Conservation (phyloP, 2,888 invertebrate genomes). For the Nomada flava region DNA sequence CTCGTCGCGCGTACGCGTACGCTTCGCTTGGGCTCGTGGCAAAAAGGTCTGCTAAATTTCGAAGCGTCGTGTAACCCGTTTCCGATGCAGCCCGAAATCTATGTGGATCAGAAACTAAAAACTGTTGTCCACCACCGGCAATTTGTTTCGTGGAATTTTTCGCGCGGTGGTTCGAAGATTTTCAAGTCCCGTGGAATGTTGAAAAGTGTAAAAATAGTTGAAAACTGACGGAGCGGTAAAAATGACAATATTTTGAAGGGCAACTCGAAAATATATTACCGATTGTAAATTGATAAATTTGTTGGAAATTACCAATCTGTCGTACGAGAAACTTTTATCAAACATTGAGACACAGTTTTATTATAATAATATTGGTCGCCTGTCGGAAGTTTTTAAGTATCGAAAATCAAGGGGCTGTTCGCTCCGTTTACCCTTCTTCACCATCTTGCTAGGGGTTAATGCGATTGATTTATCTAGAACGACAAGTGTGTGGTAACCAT, state of each 20-base stretch:
- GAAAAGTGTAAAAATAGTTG: background rate
- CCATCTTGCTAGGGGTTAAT: constrained; percentile 21
- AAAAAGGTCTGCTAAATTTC: constrained; percentile 36
- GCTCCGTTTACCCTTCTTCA: constrained; percentile 36
- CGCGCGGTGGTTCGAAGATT: no score
- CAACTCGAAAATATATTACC: no score
- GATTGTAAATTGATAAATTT: no score
- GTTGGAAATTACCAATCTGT: no score
- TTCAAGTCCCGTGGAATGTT: no score
- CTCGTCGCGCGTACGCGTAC: constrained; percentile 9
- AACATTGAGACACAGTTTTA: background rate
- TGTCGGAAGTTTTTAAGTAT: constrained; percentile 23
- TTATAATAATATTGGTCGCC: background rate
- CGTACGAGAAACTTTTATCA: no score
- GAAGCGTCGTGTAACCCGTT: constrained; percentile 5
- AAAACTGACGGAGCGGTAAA: background rate
- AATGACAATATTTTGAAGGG: no score
- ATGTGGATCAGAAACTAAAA: constrained; percentile 14
- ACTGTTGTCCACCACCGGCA: background rate
- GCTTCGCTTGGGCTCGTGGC: background rate
- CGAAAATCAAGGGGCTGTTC: constrained; percentile 24
- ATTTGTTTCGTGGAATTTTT: no score
- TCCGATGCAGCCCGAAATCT: constrained; percentile 40
- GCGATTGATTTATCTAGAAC: constrained; percentile 41
- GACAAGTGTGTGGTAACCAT: constrained; percentile 35